These are phyloP conservation scores for Anagyrus pseudococci DNA, from an alignment of 2,888 invertebrate genomes.

Conservation along the genomic window DNA sequence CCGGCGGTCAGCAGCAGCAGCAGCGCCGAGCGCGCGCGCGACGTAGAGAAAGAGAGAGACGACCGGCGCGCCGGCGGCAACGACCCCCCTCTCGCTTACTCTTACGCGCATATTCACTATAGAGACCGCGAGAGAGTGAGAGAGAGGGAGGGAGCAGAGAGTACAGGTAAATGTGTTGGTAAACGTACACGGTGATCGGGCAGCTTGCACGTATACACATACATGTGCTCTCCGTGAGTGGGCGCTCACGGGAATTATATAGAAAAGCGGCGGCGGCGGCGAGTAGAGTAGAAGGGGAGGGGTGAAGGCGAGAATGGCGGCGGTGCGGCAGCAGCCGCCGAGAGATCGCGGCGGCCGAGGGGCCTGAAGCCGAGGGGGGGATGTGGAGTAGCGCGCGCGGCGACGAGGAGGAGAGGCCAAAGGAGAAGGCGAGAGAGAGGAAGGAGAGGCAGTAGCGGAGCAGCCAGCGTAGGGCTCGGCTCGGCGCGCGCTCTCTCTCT, in stretches of 20 bases:
- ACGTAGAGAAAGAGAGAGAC: neutral
- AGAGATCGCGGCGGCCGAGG: constrained; percentile 15
- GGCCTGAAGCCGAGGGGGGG: constrained; percentile 22
- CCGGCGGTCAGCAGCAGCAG: constrained; percentile 55
- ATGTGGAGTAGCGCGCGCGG: constrained; percentile 27
- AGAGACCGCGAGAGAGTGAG: too few relatives aligned
- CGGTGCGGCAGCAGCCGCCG: constrained; percentile 27
- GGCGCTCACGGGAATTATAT: too few relatives aligned
- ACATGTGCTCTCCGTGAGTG: too few relatives aligned
- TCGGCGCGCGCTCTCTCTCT: constrained; percentile 25
- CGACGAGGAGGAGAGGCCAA: constrained; percentile 20
- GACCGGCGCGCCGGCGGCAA: neutral
- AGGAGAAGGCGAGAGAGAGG: constrained; percentile 30
- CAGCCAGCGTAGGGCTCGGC: constrained; percentile 39
- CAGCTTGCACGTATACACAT: too few relatives aligned
- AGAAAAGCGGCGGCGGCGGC: too few relatives aligned
- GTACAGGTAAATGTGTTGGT: too few relatives aligned
- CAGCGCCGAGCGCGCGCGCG: constrained; percentile 46
- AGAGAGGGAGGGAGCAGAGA: too few relatives aligned
- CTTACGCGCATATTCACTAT: too few relatives aligned
- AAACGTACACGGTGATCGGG: too few relatives aligned
- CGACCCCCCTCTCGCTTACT: too few relatives aligned
- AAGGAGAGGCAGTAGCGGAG: constrained; percentile 41
- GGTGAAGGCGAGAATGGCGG: neutral
- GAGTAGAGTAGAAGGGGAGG: neutral